A percentile compares a stretch with the other conserved stretches of the same genome.
phyloP scores from a whole-genome alignment of 2,113 vertebrate genomes.

The Myxocyprinus asiaticus region DNA sequence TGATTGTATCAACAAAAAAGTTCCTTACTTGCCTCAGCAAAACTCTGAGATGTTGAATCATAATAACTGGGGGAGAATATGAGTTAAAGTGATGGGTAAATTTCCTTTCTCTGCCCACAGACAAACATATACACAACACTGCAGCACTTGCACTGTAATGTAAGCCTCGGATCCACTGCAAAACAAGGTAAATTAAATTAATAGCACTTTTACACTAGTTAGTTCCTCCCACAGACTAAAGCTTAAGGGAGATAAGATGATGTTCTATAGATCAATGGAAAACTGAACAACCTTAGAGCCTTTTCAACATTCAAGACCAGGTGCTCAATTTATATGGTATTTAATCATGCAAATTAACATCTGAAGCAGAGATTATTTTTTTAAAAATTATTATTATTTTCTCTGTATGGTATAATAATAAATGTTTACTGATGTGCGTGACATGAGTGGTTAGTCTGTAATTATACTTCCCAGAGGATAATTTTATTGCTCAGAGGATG shows the following conservation, averaged over 20 bases:
- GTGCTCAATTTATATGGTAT: not conserved
- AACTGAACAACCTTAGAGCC: not conserved
- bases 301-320: conserved; percentile 17
- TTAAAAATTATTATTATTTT: not conserved
- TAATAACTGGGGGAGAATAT: conserved; percentile 58
- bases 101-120: conserved; percentile 40
- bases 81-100: conserved; percentile 51
- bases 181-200: conserved; percentile 56
- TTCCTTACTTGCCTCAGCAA: not conserved
- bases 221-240: conserved; percentile 33
- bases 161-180: conserved; percentile 9
- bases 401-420: not conserved
- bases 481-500: no score
- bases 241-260: conserved; percentile 32
- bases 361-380: not conserved
- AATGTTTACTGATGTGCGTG: not conserved
- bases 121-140: conserved; percentile 27
- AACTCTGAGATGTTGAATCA: conserved; percentile 38
- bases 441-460: not conserved
- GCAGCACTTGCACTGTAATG: conserved; percentile 29
- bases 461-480: no score
- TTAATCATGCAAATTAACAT: not conserved
- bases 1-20: no score
- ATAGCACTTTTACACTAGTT: conserved; percentile 31
- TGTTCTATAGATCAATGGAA: not conserved